These are phyloP conservation scores for Girardinichthys multiradiatus DNA, from an alignment of 2,113 vertebrate species.

Conservation along the genomic window DNA sequence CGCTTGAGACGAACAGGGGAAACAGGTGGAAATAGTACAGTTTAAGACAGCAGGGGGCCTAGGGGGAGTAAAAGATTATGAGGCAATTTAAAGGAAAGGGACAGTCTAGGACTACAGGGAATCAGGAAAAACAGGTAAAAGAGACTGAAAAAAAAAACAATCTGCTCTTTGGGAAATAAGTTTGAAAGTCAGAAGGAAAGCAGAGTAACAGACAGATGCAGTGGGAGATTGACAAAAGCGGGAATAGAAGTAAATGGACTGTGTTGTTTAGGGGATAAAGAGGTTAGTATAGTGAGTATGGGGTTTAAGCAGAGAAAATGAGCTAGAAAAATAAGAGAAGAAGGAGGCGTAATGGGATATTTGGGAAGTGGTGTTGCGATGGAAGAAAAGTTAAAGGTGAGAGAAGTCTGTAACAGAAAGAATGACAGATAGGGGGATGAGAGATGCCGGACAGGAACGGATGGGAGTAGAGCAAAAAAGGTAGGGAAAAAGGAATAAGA, in stretches of 20 bases:
- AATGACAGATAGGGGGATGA: conserved; percentile 46
- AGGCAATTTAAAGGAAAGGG: conserved; percentile 54
- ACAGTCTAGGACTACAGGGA: conserved; percentile 49
- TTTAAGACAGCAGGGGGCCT: conserved; percentile 46
- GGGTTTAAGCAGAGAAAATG: conserved; percentile 22
- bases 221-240: conserved; percentile 33
- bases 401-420: conserved; percentile 27
- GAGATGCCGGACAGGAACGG: conserved; percentile 41
- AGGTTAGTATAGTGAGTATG: conserved; percentile 15
- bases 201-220: conserved; percentile 44
- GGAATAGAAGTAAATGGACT: conserved; percentile 20
- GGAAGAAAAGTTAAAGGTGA: conserved; percentile 54
- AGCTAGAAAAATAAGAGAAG: conserved; percentile 1
- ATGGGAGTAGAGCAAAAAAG: conserved; percentile 47
- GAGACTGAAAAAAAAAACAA: conserved; percentile 37
- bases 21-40: conserved; percentile 27
- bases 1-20: conserved; percentile 28
- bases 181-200: conserved; percentile 34
- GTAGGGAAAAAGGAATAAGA: conserved; percentile 60
- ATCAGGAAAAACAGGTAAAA: conserved; percentile 37
- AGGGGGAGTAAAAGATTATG: conserved; percentile 51
- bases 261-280: conserved; percentile 45
- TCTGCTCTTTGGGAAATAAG: conserved; percentile 50
- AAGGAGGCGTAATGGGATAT: conserved; percentile 50
- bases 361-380: conserved; percentile 47